Percentiles rank a stretch among this genome's conserved stretches.
These are phyloP conservation scores for Drosophila grimshawi DNA, from an alignment of 1,140 invertebrate genomes.

Conservation along the genomic window DNA sequence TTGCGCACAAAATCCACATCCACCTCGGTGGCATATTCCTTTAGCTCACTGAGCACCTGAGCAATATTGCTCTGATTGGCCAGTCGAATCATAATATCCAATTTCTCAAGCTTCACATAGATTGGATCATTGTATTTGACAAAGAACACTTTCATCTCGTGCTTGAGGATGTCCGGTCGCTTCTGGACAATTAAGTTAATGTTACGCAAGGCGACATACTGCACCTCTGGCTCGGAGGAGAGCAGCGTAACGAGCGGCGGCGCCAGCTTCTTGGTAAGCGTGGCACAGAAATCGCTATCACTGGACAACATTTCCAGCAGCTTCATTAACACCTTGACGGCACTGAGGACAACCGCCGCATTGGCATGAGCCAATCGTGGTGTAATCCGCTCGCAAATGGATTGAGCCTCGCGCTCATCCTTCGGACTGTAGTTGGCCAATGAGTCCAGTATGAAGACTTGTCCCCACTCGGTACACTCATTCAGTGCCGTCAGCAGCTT, in stretches of 20 bases:
- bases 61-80: conserved; percentile 99
- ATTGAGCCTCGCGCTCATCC: conserved; percentile 99
- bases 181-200: conserved; percentile 99
- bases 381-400: conserved; percentile 99
- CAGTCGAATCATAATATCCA: conserved; percentile 99
- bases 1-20: conserved; percentile 99
- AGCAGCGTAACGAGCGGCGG: conserved; percentile 99
- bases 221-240: conserved; percentile 99
- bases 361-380: conserved; percentile 99
- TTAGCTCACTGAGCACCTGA: conserved; percentile 99
- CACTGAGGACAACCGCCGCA: conserved; percentile 99
- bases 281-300: conserved; percentile 97
- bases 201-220: conserved; percentile 99
- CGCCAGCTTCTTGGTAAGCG: conserved; percentile 98
- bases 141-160: conserved; percentile 99
- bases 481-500: conserved; percentile 99
- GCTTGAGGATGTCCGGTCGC: conserved; percentile 99
- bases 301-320: conserved; percentile 98
- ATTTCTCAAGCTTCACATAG: conserved; percentile 99
- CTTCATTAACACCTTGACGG: conserved; percentile 99
- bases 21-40: conserved; percentile 99
- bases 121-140: conserved; percentile 99
- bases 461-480: conserved; percentile 99
- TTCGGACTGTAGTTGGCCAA: conserved; percentile 98
- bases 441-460: conserved; percentile 99